A percentile compares a stretch with the other conserved stretches of the same genome.
These are phyloP conservation scores for Brachirus orientalis DNA, from an alignment of 2,113 vertebrate species.

Conservation along the genomic window DNA sequence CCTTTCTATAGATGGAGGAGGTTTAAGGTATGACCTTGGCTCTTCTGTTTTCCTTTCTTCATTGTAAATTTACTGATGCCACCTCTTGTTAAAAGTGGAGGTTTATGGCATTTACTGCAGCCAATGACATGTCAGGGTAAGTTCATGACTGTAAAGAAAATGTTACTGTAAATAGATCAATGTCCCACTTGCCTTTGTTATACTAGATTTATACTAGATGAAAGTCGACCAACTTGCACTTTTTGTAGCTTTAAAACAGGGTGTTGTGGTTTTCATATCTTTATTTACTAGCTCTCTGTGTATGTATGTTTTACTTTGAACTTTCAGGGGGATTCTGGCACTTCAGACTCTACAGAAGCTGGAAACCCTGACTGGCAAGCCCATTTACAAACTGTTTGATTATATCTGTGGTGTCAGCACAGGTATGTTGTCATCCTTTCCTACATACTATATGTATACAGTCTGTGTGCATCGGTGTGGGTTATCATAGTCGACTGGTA, in stretches of 20 bases:
- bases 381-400: conserved; percentile 94
- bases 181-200: not conserved
- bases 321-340: conserved; percentile 91
- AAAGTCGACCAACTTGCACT: not conserved
- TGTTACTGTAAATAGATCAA: not conserved
- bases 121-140: not conserved
- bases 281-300: not conserved
- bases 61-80: not conserved
- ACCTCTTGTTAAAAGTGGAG: not conserved
- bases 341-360: conserved; percentile 93
- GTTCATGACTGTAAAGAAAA: not conserved
- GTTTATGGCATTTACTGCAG: not conserved
- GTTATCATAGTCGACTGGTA: conserved; percentile 34
- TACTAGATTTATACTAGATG: too few relatives aligned
- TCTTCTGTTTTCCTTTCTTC: not conserved
- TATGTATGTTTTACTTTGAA: conserved; percentile 4
- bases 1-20: conserved; percentile 93
- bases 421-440: conserved; percentile 81
- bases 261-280: not conserved
- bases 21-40: conserved; percentile 71
- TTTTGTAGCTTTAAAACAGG: not conserved
- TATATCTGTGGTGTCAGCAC: conserved; percentile 99
- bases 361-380: conserved; percentile 92
- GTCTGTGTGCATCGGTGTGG: conserved; percentile 3
- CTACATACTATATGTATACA: conserved; percentile 30